Evolutionary conservation across 2,888 invertebrate genomes (phyloP), one percentile per base, ranked within the genome.

Genomic region (Apamea sordens): DNA sequence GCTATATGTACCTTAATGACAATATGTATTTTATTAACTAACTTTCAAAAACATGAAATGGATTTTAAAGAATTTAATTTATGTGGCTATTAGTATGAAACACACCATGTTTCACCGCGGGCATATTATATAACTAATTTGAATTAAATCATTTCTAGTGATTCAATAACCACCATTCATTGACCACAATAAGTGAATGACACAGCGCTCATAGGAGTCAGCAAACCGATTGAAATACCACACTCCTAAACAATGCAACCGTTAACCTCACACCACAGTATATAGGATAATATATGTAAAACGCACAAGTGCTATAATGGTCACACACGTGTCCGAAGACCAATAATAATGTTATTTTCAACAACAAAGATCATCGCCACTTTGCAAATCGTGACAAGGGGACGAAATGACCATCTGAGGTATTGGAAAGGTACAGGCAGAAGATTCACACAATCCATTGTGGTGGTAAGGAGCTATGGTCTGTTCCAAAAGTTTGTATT

Each of bases 311-410:
- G 61, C 86, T 76, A 88, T 88, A 88, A 85, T 85, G 76, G 86
- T 50, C 61, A 56, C 84, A 87, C 86, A 85, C 84, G 88, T 90
- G 86, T 85, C 63, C 77, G 79, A 89, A 86, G 79, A 85, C 89
- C 89, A 79, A 89, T 87, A 90, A 83, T 87, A 87, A 88, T 87
- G 89, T 83, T 88, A 88, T 89, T 91, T 88, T 88, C 84, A 87
- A 86, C 87, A 85, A 87, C 86, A 87, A 90, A 90, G 89, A 90
- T 89, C 87, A 88, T 86, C 83, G 88, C 76, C 82, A 84, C 89
- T 88, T 88, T 74, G 82, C 77, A 18, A 82, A 83, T 86, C 92
- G 92, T 91, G 91, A 90, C 73, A 64, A 18, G 91, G 67, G 84
- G 80, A 64, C 86, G 53, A 75, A 91, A 88, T 80, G 47, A 77